Percentiles rank a stretch among this genome's conserved stretches.
Conservation (phyloP, 2,888 invertebrate genomes). For the Callosobruchus maculatus region DNA sequence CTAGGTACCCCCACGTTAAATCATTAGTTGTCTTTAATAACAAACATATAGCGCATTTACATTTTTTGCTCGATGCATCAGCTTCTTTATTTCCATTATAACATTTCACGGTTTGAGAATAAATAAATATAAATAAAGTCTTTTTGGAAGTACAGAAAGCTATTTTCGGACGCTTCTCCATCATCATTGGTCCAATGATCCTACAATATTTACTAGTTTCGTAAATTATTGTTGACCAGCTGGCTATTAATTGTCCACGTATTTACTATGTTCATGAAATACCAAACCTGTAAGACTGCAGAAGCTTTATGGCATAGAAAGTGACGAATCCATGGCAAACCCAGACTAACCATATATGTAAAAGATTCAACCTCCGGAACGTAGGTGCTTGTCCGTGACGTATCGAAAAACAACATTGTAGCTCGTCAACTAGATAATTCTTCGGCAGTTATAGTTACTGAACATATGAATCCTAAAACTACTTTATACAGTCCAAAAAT, state of each 20-base stretch:
- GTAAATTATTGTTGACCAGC: background rate
- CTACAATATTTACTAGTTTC: background rate
- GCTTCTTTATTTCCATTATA: too few species aligned
- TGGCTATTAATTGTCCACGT: background rate
- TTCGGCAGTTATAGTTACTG: background rate
- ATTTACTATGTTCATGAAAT: background rate
- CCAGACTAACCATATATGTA: constrained; percentile 41
- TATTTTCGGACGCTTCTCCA: background rate
- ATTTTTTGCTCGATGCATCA: too few species aligned
- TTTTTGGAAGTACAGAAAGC: background rate
- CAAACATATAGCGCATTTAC: too few species aligned
- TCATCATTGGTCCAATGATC: background rate
- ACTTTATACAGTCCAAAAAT: too few species aligned
- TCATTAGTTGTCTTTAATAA: too few species aligned
- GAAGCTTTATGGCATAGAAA: constrained; percentile 19
- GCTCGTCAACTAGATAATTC: constrained; percentile 22
- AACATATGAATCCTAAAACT: background rate
- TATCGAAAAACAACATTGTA: constrained; percentile 18
- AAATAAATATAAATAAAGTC: background rate
- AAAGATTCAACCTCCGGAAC: constrained; percentile 33
- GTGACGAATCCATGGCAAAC: constrained; percentile 35
- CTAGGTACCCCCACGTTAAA: too few species aligned
- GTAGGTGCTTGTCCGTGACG: constrained; percentile 33
- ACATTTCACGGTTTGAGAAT: too few species aligned
- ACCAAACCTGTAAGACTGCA: background rate